Conservation (phyloP, 2,888 invertebrate species). For the Neocrepidodera transversa region DNA sequence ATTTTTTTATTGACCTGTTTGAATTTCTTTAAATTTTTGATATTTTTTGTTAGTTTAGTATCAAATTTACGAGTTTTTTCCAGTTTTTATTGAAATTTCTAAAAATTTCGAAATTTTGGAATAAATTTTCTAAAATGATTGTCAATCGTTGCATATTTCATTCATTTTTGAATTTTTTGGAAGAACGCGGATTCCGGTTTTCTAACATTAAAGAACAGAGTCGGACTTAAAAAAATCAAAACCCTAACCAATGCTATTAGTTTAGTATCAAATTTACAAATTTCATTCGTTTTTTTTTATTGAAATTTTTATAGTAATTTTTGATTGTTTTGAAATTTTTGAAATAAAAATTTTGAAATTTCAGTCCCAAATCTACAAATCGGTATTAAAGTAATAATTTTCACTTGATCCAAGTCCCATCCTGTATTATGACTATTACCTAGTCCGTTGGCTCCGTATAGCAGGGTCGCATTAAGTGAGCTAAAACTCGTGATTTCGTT, state of each 20-base stretch:
- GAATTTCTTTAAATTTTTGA: too few species aligned
- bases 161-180: conserved; percentile 16
- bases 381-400: not conserved
- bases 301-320: too few species aligned
- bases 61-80: too few species aligned
- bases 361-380: too few species aligned
- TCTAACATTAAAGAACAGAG: not conserved
- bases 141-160: too few species aligned
- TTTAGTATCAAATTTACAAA: not conserved
- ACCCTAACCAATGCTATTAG: not conserved
- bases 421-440: not conserved
- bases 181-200: conserved; percentile 36
- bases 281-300: too few species aligned
- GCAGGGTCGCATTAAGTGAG: conserved; percentile 20
- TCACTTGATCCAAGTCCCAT: not conserved
- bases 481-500: conserved; percentile 21
- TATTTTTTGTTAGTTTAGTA: not conserved
- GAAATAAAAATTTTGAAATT: too few species aligned
- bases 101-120: too few species aligned
- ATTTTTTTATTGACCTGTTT: too few species aligned
- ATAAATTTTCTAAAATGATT: too few species aligned
- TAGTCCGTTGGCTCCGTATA: conserved; percentile 8
- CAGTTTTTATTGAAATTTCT: too few species aligned
- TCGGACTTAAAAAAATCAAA: not conserved
- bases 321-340: too few species aligned